phyloP scores from a whole-genome alignment of 2,113 vertebrate genomes.

The Heterochromis multidens region DNA sequence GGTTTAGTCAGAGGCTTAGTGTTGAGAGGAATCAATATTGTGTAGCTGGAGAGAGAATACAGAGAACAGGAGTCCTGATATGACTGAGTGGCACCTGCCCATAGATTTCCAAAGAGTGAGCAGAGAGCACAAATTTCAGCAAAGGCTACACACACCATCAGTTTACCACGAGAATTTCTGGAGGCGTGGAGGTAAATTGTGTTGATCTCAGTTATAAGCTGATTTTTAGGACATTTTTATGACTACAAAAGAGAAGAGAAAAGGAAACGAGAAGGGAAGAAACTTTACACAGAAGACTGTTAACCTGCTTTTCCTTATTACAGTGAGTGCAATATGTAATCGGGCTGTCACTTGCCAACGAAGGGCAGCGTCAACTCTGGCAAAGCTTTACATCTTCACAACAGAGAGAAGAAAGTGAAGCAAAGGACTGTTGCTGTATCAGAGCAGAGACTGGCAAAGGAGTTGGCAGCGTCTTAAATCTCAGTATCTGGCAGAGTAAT shows the following conservation, averaged over 20 bases:
- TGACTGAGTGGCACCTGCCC: constrained; percentile 27
- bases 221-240: background rate
- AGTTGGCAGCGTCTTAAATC: background rate
- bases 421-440: background rate
- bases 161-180: background rate
- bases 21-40: constrained; percentile 21
- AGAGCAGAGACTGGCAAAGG: background rate
- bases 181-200: background rate
- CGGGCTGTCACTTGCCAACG: background rate
- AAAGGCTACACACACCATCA: background rate
- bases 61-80: constrained; percentile 7
- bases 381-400: background rate
- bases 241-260: background rate
- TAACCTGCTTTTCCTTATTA: background rate
- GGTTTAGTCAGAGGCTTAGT: constrained; percentile 15
- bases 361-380: background rate
- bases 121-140: background rate
- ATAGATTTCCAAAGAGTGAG: constrained; percentile 45
- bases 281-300: background rate
- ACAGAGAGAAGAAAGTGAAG: background rate
- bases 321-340: background rate
- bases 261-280: background rate
- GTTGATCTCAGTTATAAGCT: background rate
- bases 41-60: constrained; percentile 3
- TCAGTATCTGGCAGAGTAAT: background rate